Evolutionary conservation across 2,797 vertebrate genomes (phyloP).

Genomic region (Bothrops alternatus): DNA sequence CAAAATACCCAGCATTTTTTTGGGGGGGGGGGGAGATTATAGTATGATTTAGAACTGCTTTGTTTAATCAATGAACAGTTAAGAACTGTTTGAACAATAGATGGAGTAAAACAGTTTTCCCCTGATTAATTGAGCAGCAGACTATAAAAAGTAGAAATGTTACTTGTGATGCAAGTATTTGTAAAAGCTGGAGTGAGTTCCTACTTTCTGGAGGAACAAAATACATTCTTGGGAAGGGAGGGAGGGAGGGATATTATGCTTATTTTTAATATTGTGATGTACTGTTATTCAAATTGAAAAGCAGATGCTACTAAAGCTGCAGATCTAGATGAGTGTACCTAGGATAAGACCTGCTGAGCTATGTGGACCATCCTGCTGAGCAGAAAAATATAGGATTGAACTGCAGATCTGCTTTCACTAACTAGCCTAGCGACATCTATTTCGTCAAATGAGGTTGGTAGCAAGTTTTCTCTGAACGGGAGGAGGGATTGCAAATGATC

Average conservation of each 20-base stretch:
- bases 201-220: neutral
- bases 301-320: neutral
- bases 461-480: neutral
- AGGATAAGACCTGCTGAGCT: neutral
- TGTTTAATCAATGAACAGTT: neutral
- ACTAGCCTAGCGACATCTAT: neutral
- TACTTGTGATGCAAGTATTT: neutral
- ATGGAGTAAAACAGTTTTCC: neutral
- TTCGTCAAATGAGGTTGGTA: neutral
- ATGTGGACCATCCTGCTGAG: neutral
- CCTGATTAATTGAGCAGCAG: neutral
- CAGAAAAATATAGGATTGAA: neutral
- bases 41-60: neutral
- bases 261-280: neutral
- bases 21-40: neutral
- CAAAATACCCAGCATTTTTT: neutral
- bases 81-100: neutral
- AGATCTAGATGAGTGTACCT: neutral
- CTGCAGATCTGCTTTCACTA: neutral
- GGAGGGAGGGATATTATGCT: neutral
- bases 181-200: neutral
- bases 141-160: neutral
- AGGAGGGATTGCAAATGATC: neutral
- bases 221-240: neutral
- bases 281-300: neutral